Base-by-base conservation (phyloP, 2,888 invertebrate species). In the Pinctada fucata region DNA sequence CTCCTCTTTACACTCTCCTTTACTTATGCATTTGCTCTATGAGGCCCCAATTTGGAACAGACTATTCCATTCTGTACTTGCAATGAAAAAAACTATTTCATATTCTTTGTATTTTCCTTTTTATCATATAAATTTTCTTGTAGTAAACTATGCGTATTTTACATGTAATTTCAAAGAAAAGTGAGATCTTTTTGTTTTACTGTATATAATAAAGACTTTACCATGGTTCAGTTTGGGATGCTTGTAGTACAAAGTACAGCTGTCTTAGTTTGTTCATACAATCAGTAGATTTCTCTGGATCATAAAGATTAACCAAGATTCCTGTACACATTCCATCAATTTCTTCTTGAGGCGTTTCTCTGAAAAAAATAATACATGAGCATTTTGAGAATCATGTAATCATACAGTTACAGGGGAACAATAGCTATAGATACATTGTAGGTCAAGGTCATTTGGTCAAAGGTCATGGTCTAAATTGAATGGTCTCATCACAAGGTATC, bases 241-340 rank as follows among this genome's bases (percentile, higher is more conserved):
- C 84, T 70, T 90, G 89, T 3, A 90, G 80, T 51, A 88, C 83
- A 66, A 90, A 84, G 79, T 85, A 89, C 4, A 90, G 77, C 71
- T 88, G 87, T 63, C 89, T 79, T 50, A 89, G 77, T 10, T 86
- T 79, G 13, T 80, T 82, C 82, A 84, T 82, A 78, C 87, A 84
- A 65, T 90, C 89, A 74, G 80, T 73, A 47, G 86, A 79, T 69
- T 87, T 89, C 1, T 89, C 89, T 64, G 87, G 84, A 6, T 77
- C 73, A 72, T 82, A 79, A 47, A 89, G 79, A 10, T 79, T 80
- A 10, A 88, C 87, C 66, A 82, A 67, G 48, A 87, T 83, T 51
- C 76, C 82, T 4, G 71, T 77, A 80, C 88, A 87, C 49, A 90
- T 76, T 65, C 83, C 83, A 16, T 83, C 84, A 31, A 90, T 85